Conservation (phyloP, 2,113 vertebrate genomes). For the Tympanuchus pallidicinctus region DNA sequence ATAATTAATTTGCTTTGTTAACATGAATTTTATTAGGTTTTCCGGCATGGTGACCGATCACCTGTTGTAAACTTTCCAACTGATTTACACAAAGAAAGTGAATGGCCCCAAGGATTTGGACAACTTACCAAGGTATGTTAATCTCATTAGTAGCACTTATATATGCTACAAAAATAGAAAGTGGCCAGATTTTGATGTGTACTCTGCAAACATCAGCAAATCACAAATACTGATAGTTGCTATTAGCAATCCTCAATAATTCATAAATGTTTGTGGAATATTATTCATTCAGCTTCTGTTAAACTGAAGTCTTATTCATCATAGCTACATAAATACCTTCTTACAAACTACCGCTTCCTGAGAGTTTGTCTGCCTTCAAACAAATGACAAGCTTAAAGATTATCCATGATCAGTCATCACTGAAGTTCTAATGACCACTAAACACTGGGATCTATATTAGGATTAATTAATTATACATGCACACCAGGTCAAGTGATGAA, state of each 20-base stretch:
- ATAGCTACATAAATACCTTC: background rate
- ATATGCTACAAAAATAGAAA: background rate
- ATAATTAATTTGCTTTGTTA: background rate
- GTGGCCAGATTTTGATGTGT: background rate
- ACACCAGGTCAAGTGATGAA: background rate
- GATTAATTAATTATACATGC: background rate
- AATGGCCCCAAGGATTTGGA: conserved; percentile 90
- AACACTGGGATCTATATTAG: background rate
- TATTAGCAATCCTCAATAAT: background rate
- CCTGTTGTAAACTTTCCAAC: conserved; percentile 86
- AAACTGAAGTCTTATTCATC: background rate
- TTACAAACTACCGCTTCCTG: background rate
- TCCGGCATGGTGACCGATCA: conserved; percentile 89
- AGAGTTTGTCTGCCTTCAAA: background rate
- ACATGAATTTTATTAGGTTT: conserved; percentile 76
- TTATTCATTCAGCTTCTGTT: background rate
- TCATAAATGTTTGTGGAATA: background rate
- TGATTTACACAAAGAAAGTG: conserved; percentile 82
- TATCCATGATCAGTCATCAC: background rate
- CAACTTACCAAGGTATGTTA: conserved; percentile 87
- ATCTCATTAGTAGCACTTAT: background rate
- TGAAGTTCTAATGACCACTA: background rate
- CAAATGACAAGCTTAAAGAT: background rate
- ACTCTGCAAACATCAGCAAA: background rate
- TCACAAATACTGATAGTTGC: background rate